phyloP scores from a whole-genome alignment of 2,888 invertebrate genomes.

The Cepaea hortensis region DNA sequence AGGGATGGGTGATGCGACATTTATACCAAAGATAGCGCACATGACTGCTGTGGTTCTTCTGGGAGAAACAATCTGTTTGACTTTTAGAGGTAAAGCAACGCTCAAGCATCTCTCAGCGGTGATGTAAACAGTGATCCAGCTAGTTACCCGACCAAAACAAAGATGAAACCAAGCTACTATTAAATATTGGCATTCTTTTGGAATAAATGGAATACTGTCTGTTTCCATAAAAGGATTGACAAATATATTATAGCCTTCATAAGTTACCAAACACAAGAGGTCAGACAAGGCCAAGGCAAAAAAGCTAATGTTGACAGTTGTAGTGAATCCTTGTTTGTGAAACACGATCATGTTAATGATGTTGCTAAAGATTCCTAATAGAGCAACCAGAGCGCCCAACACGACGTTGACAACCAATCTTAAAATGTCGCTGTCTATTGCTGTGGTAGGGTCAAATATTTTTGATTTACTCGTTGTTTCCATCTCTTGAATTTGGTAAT shows the following conservation, averaged over 20 bases:
- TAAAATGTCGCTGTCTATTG: not conserved
- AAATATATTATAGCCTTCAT: too few relatives aligned
- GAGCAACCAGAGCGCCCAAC: slow-evolving; percentile 1
- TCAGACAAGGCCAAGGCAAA: too few relatives aligned
- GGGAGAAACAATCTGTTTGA: slow-evolving; percentile 26
- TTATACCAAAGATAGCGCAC: slow-evolving; percentile 4
- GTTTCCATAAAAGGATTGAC: not conserved
- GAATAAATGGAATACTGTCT: not conserved
- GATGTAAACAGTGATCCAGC: too few relatives aligned
- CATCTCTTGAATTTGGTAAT: not conserved
- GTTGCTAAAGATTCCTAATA: not conserved
- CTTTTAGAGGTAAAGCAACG: slow-evolving; percentile 26
- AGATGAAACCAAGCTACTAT: slow-evolving; percentile 1
- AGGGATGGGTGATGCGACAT: not conserved
- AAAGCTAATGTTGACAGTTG: too few relatives aligned
- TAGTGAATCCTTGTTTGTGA: too few relatives aligned
- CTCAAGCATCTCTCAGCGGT: slow-evolving; percentile 27
- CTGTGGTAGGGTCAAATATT: not conserved
- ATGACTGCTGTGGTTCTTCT: not conserved
- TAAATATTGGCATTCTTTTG: slow-evolving; percentile 12
- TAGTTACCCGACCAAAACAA: too few relatives aligned
- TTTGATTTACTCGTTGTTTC: not conserved
- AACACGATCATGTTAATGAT: too few relatives aligned
- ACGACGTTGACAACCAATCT: slow-evolving; percentile 7
- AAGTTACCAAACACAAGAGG: too few relatives aligned